A percentile compares a stretch with the other conserved stretches of the same genome.
Evolutionary conservation across 2,888 invertebrate species (phyloP).

Genomic region (Lasius fuliginosus): DNA sequence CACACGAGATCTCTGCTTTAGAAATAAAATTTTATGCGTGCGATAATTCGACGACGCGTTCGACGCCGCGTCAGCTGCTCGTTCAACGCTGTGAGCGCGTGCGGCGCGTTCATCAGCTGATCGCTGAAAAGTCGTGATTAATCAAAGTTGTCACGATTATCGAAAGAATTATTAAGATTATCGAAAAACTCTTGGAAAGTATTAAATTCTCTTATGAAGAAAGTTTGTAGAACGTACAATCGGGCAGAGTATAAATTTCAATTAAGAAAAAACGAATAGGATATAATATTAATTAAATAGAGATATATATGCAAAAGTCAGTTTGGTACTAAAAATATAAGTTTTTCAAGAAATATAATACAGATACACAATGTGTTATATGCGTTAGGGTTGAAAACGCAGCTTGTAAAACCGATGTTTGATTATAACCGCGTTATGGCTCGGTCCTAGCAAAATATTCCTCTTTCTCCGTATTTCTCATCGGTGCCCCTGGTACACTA

Average conservation of each 20-base stretch:
- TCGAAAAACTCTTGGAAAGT: background rate
- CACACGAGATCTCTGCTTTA: slow-evolving; percentile 24
- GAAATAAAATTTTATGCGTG: slow-evolving; percentile 49
- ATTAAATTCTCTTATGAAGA: background rate
- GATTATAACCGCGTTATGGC: background rate
- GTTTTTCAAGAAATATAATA: background rate
- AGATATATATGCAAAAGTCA: background rate
- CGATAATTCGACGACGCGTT: slow-evolving; percentile 38
- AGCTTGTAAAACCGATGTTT: slow-evolving; percentile 12
- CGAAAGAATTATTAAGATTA: background rate
- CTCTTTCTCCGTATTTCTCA: background rate
- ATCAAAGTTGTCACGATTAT: background rate
- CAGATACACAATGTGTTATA: background rate
- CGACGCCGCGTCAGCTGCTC: slow-evolving; percentile 37
- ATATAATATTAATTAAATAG: slow-evolving; percentile 28
- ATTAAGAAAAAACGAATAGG: background rate
- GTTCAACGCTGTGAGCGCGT: background rate
- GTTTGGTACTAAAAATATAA: background rate
- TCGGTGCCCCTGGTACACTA: slow-evolving; percentile 75
- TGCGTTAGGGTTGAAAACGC: background rate
- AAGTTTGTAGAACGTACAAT: background rate
- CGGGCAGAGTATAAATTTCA: background rate
- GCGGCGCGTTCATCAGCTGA: slow-evolving; percentile 21
- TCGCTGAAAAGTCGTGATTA: background rate
- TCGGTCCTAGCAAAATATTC: slow-evolving; percentile 79